Base-by-base conservation (phyloP, 2,888 invertebrate species). In the Microplitis manilae region DNA sequence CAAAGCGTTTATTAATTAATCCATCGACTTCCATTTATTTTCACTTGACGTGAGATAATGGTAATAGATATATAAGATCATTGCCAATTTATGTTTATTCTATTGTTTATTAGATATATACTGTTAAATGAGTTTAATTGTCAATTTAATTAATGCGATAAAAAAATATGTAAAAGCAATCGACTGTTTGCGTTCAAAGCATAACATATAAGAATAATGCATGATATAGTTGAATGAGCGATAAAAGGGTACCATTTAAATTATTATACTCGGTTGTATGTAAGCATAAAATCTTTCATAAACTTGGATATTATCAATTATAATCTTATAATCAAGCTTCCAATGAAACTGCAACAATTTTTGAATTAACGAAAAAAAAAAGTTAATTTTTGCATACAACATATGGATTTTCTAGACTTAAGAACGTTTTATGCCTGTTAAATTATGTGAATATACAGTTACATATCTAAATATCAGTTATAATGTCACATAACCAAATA, bases 1-100 rank as follows among this genome's bases (percentile, higher is more conserved):
- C 40, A 40, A 65, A 13, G 70, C 64, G 59, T 76, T 76, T 69
- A 75, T 70, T 7, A 76, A 65, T 76, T 76, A 65, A 60, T 71
- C 71, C 60, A 65, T 50, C 65, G 61, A 40, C 76, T 72, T 72
- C 72, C 50, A 75, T 69, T 50, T 20, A 75, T 64, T 62, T 30
- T 20, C 50, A 60, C 13, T 8, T 61, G n/a, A 69, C 40, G 68
- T 60, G 13, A 50, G 50, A 68, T 75, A 61, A 69, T 60, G 13
- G 6, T 41, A 69, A 59, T 67, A 41, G 9, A 68, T 61, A 69
- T n/a, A 70, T 50, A 70, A 13, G 8, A 50, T 30, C 68, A 73
- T 74, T 75, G 68, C 61, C 75, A 75, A 68, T 65, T 68, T 15
- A 65, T 30, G 30, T 30, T 30, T 30, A 30, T 30, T 30, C 30